These are phyloP conservation scores for Colletes gigas DNA, from an alignment of 1,140 invertebrate species.

Conservation along the genomic window DNA sequence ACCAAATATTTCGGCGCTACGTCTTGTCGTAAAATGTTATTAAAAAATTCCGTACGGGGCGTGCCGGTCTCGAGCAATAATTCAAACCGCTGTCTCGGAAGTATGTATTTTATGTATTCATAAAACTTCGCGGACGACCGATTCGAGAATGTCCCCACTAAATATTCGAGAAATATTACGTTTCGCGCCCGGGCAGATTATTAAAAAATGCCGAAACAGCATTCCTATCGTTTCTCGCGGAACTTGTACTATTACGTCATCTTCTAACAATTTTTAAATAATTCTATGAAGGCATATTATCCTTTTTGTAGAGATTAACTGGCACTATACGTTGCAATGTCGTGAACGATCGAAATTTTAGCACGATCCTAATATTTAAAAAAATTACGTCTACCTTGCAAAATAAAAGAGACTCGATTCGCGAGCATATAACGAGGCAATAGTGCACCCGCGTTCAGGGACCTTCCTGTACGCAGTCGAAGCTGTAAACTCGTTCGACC, in stretches of 20 bases:
- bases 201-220: constrained; percentile 25
- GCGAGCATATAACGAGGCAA: no score
- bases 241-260: no score
- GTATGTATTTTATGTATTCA: constrained; percentile 12
- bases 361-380: no score
- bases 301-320: no score
- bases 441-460: no score
- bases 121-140: constrained; percentile 24
- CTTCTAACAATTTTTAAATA: no score
- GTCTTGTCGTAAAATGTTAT: not conserved
- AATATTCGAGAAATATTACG: constrained; percentile 30
- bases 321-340: no score
- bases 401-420: no score
- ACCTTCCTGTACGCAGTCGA: no score
- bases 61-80: not conserved
- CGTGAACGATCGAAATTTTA: no score
- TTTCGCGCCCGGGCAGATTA: not conserved
- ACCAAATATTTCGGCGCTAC: not conserved
- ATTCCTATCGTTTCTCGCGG: not conserved
- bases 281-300: no score
- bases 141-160: constrained; percentile 22
- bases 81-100: not conserved
- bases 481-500: not conserved
- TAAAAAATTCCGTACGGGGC: constrained; percentile 2
- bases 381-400: no score